phyloP scores from a whole-genome alignment of 2,113 vertebrate genomes.

The Salvelinus sp. region DNA sequence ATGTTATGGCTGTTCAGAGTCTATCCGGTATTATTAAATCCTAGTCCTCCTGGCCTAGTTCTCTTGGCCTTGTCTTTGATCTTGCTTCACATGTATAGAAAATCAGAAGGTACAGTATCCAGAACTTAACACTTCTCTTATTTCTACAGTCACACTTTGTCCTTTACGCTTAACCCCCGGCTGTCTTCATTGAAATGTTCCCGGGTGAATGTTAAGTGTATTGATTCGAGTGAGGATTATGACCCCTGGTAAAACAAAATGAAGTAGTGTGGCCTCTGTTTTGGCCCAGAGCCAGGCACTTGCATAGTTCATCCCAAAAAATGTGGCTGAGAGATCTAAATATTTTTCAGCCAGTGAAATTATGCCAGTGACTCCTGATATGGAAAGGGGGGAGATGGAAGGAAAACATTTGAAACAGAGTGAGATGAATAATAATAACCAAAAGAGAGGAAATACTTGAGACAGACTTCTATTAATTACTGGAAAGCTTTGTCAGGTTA shows the following conservation, averaged over 20 bases:
- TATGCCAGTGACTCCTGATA: conserved; percentile 50
- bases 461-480: conserved; percentile 54
- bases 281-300: conserved; percentile 43
- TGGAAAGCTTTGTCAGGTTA: conserved; percentile 45
- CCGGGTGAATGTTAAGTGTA: conserved; percentile 26
- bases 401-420: conserved; percentile 48
- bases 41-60: too few relatives aligned
- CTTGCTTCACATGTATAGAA: conserved; percentile 37
- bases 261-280: conserved; percentile 29
- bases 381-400: conserved; percentile 35
- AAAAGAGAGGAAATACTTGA: conserved; percentile 57
- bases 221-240: conserved; percentile 53
- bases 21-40: too few relatives aligned
- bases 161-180: conserved; percentile 29
- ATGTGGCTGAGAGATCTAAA: conserved; percentile 26
- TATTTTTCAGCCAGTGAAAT: conserved; percentile 54
- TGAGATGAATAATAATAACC: conserved; percentile 58
- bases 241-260: conserved; percentile 36
- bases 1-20: conserved; percentile 17
- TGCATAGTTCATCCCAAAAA: neutral
- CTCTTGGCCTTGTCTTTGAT: conserved; percentile 17
- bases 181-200: conserved; percentile 20
- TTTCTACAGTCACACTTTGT: conserved; percentile 42
- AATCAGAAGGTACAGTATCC: conserved; percentile 57
- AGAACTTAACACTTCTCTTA: conserved; percentile 52